phyloP scores from a whole-genome alignment of 1,140 invertebrate species.

The Leptopilina boulardi region DNA sequence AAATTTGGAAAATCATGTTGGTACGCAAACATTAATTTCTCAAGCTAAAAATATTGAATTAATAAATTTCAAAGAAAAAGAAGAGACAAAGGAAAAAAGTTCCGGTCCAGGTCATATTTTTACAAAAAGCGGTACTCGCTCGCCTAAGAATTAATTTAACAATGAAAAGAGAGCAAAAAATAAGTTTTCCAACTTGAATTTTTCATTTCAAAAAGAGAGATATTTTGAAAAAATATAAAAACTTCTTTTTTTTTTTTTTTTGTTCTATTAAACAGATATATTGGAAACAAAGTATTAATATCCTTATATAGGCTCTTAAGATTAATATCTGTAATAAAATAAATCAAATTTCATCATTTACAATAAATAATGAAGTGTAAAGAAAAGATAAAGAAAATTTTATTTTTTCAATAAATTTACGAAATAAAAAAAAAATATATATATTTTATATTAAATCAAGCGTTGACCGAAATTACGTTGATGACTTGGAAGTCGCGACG shows the following conservation, averaged over 20 bases:
- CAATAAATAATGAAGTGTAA: background rate
- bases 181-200: too few species aligned
- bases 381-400: background rate
- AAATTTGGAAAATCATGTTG: background rate
- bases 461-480: conserved; percentile 23
- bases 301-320: background rate
- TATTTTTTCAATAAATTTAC: background rate
- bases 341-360: background rate
- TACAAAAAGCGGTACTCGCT: background rate
- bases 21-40: background rate
- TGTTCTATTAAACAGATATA: too few species aligned
- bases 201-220: too few species aligned
- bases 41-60: too few species aligned
- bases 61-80: too few species aligned
- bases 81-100: background rate
- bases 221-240: too few species aligned
- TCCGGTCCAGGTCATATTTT: background rate
- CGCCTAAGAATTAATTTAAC: background rate
- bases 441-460: conserved; percentile 5
- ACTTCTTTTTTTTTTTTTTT: too few species aligned
- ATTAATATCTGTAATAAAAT: background rate
- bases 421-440: too few species aligned
- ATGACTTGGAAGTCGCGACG: conserved; percentile 22
- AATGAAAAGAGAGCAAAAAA: background rate
- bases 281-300: background rate